A percentile compares a stretch with the other conserved stretches of the same genome.
Conservation (phyloP, 2,888 invertebrate genomes). For the Athrips mouffetella region DNA sequence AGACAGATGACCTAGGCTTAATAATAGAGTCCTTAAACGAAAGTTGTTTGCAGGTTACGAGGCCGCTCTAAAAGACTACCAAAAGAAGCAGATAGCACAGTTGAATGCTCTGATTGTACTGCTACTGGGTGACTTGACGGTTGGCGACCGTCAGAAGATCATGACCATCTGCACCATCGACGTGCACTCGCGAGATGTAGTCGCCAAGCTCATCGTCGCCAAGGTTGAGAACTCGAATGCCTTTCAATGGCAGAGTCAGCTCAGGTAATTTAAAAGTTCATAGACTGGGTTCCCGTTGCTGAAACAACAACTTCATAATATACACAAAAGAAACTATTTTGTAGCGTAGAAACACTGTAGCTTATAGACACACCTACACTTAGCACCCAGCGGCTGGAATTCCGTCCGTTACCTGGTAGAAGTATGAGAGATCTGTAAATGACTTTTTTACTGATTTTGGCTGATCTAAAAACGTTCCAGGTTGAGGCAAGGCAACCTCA, state of each 20-base stretch:
- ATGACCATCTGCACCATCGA: conserved; percentile 98
- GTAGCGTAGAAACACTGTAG: no score
- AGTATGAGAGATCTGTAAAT: no score
- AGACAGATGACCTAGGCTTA: no score
- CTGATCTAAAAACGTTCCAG: no score
- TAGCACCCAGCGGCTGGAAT: no score
- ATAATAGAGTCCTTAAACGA: no score
- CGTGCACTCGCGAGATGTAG: conserved; percentile 96
- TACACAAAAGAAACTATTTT: no score
- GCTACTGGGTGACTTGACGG: conserved; percentile 87
- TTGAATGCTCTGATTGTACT: conserved; percentile 89
- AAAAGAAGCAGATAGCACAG: conserved; percentile 91
- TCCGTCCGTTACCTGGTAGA: no score
- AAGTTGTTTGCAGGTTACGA: conserved; percentile 82
- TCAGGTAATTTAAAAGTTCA: conserved; percentile 71
- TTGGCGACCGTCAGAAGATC: conserved; percentile 94
- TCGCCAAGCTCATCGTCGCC: conserved; percentile 88
- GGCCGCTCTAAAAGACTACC: conserved; percentile 94
- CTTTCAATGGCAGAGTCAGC: conserved; percentile 95
- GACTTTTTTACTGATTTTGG: no score
- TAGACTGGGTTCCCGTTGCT: not conserved
- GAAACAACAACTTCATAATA: no score
- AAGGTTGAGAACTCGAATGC: conserved; percentile 89
- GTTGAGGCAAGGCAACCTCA: no score
- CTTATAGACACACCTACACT: no score